These are phyloP conservation scores for Pangasius sanitwongsei DNA, from an alignment of 2,797 vertebrate species.

Conservation along the genomic window DNA sequence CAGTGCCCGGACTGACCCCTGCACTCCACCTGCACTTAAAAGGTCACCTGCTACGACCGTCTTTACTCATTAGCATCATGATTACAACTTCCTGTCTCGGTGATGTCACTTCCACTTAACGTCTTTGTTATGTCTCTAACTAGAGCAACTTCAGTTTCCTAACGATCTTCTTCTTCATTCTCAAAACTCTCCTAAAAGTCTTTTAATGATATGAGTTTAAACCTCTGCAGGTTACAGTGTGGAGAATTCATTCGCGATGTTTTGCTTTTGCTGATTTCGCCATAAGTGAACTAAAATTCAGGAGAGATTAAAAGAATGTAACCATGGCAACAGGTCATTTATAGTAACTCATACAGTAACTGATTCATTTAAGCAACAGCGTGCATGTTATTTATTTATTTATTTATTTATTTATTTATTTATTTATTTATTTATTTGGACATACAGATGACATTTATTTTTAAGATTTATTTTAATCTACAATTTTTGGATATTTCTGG, in stretches of 20 bases:
- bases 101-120: conserved; percentile 31
- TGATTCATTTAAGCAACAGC: not conserved
- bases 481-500: no score
- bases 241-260: not conserved
- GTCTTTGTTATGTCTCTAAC: conserved; percentile 16
- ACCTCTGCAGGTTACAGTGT: not conserved
- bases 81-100: not conserved
- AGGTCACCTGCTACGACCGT: conserved; percentile 44
- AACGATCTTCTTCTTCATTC: not conserved
- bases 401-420: not conserved
- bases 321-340: not conserved
- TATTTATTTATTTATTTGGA: not conserved
- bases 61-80: conserved; percentile 12
- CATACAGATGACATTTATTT: not conserved
- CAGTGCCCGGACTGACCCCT: not conserved
- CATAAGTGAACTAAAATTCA: not conserved
- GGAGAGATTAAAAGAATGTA: not conserved
- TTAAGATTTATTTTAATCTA: not conserved
- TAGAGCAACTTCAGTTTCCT: not conserved
- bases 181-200: not conserved
- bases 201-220: not conserved
- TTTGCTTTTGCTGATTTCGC: not conserved
- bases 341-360: not conserved
- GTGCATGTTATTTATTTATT: not conserved
- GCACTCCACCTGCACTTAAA: conserved; percentile 29